phyloP scores from a whole-genome alignment of 2,113 vertebrate genomes.

The Salvelinus alpinus region DNA sequence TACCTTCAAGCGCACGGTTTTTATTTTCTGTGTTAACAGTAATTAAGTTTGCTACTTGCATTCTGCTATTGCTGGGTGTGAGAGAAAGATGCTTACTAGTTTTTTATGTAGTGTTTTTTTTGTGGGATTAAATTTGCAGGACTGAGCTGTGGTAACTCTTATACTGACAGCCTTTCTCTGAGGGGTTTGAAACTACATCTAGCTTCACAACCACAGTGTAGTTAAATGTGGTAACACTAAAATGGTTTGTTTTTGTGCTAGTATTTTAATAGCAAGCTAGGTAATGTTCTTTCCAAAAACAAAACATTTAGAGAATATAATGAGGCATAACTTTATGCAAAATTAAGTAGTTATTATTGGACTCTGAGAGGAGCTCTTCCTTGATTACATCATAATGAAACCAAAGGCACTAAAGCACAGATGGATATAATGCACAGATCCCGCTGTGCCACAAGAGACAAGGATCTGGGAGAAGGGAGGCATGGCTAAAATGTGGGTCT shows the following conservation, averaged over 20 bases:
- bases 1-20: not conserved
- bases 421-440: not conserved
- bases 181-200: slow-evolving; percentile 9
- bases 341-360: not conserved
- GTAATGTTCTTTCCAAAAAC: too few species aligned
- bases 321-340: not conserved
- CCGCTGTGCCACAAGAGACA: not conserved
- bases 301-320: too few species aligned
- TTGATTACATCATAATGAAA: too few species aligned
- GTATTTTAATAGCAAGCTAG: not conserved
- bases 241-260: not conserved
- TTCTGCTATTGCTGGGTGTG: not conserved
- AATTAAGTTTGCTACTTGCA: slow-evolving; percentile 15
- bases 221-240: not conserved
- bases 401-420: not conserved
- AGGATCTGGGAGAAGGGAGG: not conserved
- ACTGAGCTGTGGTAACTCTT: not conserved
- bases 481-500: not conserved
- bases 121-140: not conserved
- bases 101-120: not conserved
- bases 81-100: not conserved
- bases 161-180: slow-evolving; percentile 11
- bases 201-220: not conserved
- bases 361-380: too few species aligned
- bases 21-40: slow-evolving; percentile 23